These are phyloP conservation scores for Falco biarmicus DNA, from an alignment of 2,797 vertebrate genomes.

Conservation along the genomic window DNA sequence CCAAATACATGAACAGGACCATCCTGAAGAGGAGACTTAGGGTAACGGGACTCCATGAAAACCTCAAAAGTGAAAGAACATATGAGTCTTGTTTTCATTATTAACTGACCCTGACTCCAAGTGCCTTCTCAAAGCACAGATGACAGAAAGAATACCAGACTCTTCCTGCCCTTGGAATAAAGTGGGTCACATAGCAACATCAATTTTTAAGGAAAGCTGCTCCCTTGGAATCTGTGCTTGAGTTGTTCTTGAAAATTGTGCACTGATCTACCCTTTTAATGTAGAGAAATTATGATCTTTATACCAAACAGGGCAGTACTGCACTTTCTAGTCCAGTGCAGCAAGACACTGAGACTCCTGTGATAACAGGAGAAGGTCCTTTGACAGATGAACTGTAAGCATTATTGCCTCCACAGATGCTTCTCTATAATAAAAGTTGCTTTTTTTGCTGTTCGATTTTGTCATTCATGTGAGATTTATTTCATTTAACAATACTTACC, in stretches of 20 bases:
- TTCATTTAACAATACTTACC: background rate
- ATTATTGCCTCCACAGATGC: background rate
- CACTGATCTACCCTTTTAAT: background rate
- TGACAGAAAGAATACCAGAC: background rate
- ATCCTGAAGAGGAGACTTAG: background rate
- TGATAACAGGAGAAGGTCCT: background rate
- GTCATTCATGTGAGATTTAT: slow-evolving; percentile 14
- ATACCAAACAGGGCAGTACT: background rate
- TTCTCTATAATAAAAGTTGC: background rate
- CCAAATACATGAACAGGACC: background rate
- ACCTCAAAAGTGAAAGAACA: background rate
- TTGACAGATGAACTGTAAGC: background rate
- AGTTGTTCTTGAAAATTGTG: background rate
- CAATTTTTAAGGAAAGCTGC: slow-evolving; percentile 7
- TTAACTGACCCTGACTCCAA: background rate
- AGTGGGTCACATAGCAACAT: background rate
- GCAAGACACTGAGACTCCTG: background rate
- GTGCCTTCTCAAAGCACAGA: background rate
- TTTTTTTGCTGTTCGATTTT: background rate
- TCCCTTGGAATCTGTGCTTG: background rate
- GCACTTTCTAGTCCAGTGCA: background rate
- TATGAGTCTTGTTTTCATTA: background rate
- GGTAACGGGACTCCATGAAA: background rate
- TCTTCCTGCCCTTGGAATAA: background rate
- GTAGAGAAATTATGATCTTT: background rate